phyloP scores from a whole-genome alignment of 2,888 invertebrate species.

The Ophion ventricosus region DNA sequence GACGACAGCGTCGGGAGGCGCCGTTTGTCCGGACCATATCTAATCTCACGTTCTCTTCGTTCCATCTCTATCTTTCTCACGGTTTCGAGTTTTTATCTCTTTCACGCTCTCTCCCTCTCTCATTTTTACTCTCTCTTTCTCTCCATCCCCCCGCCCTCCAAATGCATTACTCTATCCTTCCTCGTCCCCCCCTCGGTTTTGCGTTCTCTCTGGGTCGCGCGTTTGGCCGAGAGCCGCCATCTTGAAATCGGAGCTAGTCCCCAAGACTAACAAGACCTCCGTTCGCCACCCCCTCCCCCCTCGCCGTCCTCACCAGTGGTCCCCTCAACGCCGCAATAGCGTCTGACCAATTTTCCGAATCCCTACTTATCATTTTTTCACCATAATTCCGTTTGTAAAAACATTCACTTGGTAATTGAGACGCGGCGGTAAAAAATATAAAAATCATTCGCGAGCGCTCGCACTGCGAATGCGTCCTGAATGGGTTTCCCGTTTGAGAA shows the following conservation, averaged over 20 bases:
- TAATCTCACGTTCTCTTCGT: slow-evolving; percentile 74
- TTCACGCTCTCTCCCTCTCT: slow-evolving; percentile 22
- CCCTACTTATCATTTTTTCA: slow-evolving; percentile 21
- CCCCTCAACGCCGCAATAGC: slow-evolving; percentile 10
- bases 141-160: slow-evolving; percentile 6
- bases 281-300: slow-evolving; percentile 13
- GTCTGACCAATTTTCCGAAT: slow-evolving; percentile 43
- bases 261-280: slow-evolving; percentile 39
- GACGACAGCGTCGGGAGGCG: slow-evolving; percentile 67
- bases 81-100: slow-evolving; percentile 23
- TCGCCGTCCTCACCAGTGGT: too few relatives aligned
- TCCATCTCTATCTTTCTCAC: slow-evolving; percentile 36
- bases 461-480: too few relatives aligned
- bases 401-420: not conserved
- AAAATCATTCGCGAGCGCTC: too few relatives aligned
- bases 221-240: slow-evolving; percentile 73
- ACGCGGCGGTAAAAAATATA: not conserved
- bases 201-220: slow-evolving; percentile 53
- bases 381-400: not conserved
- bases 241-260: slow-evolving; percentile 75
- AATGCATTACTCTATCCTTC: slow-evolving; percentile 36
- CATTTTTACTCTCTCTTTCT: slow-evolving; percentile 31
- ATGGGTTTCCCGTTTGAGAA: too few relatives aligned
- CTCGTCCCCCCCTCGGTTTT: slow-evolving; percentile 25
- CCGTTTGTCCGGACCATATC: slow-evolving; percentile 75